Base-by-base conservation (phyloP, 1,140 invertebrate genomes). In the Anadara kagoshimensis region DNA sequence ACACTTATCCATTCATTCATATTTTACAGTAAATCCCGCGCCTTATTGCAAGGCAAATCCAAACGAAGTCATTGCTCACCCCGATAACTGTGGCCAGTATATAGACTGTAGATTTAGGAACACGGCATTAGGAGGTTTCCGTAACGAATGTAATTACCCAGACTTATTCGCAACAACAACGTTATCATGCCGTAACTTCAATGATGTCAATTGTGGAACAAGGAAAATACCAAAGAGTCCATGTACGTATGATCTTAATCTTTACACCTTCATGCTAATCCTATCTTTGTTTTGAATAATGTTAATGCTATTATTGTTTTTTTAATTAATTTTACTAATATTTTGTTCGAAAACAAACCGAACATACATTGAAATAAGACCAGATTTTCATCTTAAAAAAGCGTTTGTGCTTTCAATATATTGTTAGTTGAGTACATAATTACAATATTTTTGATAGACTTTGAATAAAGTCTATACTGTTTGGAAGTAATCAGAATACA, bases 31-130 rank as follows among this genome's bases (percentile, higher is more conserved):
- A 24, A 76, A 77, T 5, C 78, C 81, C 0, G 66, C 18, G 18
- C 76, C 74, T 3, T 83, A 79, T 53, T 85, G 83, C 65, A 63
- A 73, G 41, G 67, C 73, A 1, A 79, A 79, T 45, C 81, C 83
- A 0, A 64, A 63, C 18, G 74, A 76, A 4, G 67, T 77, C 47
- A 76, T 82, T 20, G 58, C 66, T 1, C 79, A 85, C 45, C 83
- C 83, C 0, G 72, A 65, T 4, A 80, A 79, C 65, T 85, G 83
- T 61, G 78, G 80, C 12, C 76, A 82, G 54, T 80, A 75, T 63
- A 83, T 80, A 43, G 78, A 82, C 74, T 85, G 83, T 58, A 65
- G 77, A 49, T 73, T 76, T 51, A 63, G 61, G 12, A 73, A 70
- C 26, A 74, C 74, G 10, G 54, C 59, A 22, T 69, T 85, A 3